Conservation (phyloP, 2,113 vertebrate genomes). For the Ornithorhynchus anatinus region DNA sequence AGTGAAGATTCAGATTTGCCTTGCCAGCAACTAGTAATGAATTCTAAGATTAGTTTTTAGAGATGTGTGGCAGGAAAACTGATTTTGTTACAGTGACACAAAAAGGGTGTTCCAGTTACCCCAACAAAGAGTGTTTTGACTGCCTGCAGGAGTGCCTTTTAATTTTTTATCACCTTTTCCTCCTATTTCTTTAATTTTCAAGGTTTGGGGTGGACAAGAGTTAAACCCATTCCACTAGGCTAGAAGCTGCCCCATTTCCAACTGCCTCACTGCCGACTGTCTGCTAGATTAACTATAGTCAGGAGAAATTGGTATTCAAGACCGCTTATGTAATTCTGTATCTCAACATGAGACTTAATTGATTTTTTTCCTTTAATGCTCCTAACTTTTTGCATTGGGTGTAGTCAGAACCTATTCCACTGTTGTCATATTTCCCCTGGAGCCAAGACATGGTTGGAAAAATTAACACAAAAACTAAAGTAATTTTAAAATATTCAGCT, state of each 20-base stretch:
- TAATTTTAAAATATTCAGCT: too few species aligned
- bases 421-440: too few species aligned
- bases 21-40: neutral
- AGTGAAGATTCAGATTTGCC: neutral
- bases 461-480: too few species aligned
- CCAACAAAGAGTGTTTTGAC: neutral
- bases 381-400: too few species aligned
- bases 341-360: too few species aligned
- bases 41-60: neutral
- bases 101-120: neutral
- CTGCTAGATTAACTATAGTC: neutral
- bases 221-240: fast-evolving
- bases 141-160: neutral
- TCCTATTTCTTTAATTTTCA: neutral
- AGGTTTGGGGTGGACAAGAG: neutral
- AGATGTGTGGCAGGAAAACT: neutral
- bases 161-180: slow-evolving; percentile 8
- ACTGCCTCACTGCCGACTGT: neutral
- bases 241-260: neutral
- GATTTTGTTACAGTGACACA: neutral
- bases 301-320: too few species aligned
- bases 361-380: too few species aligned
- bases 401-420: too few species aligned
- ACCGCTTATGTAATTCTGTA: too few species aligned
- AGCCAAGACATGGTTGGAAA: too few species aligned